Evolutionary conservation across 2,113 vertebrate genomes (phyloP).

Genomic region (Diadophis punctatus): DNA sequence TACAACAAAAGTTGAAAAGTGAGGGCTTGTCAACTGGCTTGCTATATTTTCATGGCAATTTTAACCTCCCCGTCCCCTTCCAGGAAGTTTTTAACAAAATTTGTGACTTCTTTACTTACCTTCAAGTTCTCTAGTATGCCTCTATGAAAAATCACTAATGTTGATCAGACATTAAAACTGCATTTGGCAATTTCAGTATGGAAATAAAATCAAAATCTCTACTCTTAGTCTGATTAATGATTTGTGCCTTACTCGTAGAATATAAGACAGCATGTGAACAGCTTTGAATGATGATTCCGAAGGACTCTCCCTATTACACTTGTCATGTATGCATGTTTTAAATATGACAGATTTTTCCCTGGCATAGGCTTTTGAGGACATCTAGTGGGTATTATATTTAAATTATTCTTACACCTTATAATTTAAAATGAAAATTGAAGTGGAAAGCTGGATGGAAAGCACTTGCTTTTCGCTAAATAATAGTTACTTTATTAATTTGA

Average conservation of each 20-base stretch:
- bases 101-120: not conserved
- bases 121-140: not conserved
- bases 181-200: not conserved
- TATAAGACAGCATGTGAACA: not conserved
- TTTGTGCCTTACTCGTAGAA: not conserved
- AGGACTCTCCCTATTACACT: not conserved
- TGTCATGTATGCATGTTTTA: not conserved
- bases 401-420: not conserved
- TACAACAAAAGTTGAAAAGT: not conserved
- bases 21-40: not conserved
- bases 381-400: accelerated
- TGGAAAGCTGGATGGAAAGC: too few relatives aligned
- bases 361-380: not conserved
- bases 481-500: not conserved
- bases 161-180: not conserved
- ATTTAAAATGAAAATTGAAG: not conserved
- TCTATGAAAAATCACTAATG: not conserved
- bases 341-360: not conserved
- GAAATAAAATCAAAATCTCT: not conserved
- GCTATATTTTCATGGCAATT: not conserved
- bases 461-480: not conserved
- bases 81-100: not conserved
- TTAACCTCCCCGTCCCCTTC: not conserved
- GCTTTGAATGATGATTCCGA: not conserved
- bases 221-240: not conserved